Evolutionary conservation across 1,140 invertebrate genomes (phyloP), one percentile per base, ranked within the genome.

Genomic region (Zophobas morio): DNA sequence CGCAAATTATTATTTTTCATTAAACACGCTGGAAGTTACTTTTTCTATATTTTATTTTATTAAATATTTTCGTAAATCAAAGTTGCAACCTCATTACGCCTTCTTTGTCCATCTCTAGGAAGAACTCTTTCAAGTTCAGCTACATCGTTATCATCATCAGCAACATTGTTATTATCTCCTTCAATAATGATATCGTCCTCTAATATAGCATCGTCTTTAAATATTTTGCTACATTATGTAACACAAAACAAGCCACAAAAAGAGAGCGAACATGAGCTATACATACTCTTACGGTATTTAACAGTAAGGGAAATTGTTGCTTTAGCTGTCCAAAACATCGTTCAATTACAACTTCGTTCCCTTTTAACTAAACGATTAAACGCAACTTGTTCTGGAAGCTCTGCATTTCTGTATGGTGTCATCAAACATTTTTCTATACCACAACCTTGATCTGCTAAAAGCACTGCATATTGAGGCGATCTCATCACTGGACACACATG

Each of bases 381-480:
- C 1, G 39, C 8, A 1, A 39, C 73, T 73, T 79, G 74, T 40
- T 40, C 33, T 78, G 77, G 36, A 6, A n/a, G 70, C 54, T 71
- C 57, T 32, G 78, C 56, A 74, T 79, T 77, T 73, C 54, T 32
- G 54, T 37, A 80, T 56, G 63, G 76, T 63, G 72, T 78, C 60
- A 80, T 74, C 49, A 78, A 66, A 40, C 56, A 81, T 33, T 77
- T 75, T 46, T 75, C 57, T 51, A 80, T 42, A 6, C 72, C 80
- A 77, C 79, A 79, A 5, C 70, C 79, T 49, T 70, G 54, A 73
- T 81, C 80, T 4, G 39, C 81, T 76, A 80, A 75, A 2, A 82
- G 51, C 8, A 77, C 32, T 6, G 63, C 79, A 40, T 63, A 39
- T 6, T 63, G 1, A 63, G 40, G 32, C 8, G 1, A 1, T 40